These are phyloP conservation scores for Petrolisthes cinctipes DNA, from an alignment of 2,888 invertebrate species.

Conservation along the genomic window DNA sequence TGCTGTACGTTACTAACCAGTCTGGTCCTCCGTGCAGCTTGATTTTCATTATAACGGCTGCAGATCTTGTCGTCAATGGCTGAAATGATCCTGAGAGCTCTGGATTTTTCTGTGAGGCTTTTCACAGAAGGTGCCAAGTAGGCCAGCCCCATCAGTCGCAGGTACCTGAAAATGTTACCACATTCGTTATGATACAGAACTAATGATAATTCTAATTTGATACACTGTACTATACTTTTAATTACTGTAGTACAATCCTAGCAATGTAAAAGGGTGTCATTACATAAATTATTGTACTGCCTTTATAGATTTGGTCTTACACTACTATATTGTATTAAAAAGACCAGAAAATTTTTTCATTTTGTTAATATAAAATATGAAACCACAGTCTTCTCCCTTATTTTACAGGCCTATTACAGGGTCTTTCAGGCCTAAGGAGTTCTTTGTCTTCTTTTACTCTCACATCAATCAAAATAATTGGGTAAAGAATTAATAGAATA, in stretches of 20 bases:
- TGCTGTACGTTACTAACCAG: constrained; percentile 12
- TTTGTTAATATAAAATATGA: no score
- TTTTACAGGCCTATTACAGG: no score
- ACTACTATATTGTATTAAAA: no score
- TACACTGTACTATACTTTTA: no score
- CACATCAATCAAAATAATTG: no score
- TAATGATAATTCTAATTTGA: background rate
- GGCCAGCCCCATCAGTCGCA: constrained; percentile 29
- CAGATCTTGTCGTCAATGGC: constrained; percentile 37
- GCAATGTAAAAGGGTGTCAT: background rate
- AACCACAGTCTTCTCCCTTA: no score
- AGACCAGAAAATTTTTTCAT: no score
- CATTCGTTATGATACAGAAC: background rate
- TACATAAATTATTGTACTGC: background rate
- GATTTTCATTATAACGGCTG: background rate
- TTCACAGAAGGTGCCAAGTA: constrained; percentile 15
- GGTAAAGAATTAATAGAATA: no score
- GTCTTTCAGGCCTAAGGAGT: no score
- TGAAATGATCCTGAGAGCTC: constrained; percentile 32
- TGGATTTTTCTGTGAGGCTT: constrained; percentile 21
- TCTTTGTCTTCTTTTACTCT: no score
- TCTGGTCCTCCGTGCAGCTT: constrained; percentile 34
- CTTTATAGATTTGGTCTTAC: no score
- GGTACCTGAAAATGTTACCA: constrained; percentile 15
- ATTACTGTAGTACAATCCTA: background rate